A percentile compares a stretch with the other conserved stretches of the same genome.
Evolutionary conservation across 2,888 invertebrate genomes (phyloP).

Genomic region (Latrodectus hesperus): DNA sequence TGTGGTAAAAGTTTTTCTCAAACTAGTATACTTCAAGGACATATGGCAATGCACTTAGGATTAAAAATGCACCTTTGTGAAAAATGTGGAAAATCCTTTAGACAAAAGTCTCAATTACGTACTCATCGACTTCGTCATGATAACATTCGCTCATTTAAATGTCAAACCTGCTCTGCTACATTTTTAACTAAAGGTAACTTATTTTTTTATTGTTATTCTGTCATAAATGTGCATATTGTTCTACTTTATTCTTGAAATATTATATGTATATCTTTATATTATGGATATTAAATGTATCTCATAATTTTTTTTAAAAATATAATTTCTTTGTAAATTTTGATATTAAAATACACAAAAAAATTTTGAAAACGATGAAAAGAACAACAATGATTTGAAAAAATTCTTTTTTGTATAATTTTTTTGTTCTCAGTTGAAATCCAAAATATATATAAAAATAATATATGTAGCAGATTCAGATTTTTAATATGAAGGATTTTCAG

Average conservation of each 20-base stretch:
- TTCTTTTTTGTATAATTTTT: too few relatives aligned
- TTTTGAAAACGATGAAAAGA: too few relatives aligned
- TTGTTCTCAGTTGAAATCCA: too few relatives aligned
- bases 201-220: background rate
- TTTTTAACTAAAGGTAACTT: slow-evolving; percentile 75
- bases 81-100: slow-evolving; percentile 73
- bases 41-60: slow-evolving; percentile 73
- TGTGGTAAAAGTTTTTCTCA: slow-evolving; percentile 73
- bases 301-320: background rate
- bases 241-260: too few relatives aligned
- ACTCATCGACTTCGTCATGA: slow-evolving; percentile 72
- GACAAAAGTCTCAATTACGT: slow-evolving; percentile 73
- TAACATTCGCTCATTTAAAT: slow-evolving; percentile 72
- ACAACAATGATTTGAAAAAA: too few relatives aligned
- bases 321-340: background rate
- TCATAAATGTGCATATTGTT: background rate
- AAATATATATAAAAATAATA: too few relatives aligned
- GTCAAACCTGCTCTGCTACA: slow-evolving; percentile 71
- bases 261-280: background rate
- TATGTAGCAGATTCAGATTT: too few relatives aligned
- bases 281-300: background rate
- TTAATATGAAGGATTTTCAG: too few relatives aligned
- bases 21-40: slow-evolving; percentile 73
- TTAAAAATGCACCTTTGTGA: slow-evolving; percentile 73
- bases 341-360: too few relatives aligned